Base-by-base conservation (phyloP, 2,888 invertebrate genomes). In the Auanema sp. region DNA sequence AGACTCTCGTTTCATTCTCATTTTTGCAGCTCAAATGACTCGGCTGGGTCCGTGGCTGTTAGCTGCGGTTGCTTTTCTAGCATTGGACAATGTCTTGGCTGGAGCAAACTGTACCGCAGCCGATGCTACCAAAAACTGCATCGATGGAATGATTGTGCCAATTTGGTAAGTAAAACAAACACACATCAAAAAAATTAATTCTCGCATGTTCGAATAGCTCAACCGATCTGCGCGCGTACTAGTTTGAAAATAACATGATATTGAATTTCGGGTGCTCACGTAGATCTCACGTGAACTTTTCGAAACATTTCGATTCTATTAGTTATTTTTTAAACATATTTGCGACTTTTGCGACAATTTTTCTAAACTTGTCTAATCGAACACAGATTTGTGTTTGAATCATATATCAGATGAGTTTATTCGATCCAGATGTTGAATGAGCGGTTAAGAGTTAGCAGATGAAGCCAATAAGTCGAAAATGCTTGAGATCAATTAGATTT, bases 71-170 rank as follows among this genome's bases (percentile, higher is more conserved):
- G 58, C 62, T 58, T 61, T 74, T 56, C 64, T 71, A 65, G 68
- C 62, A 64, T 64, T 74, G 52, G 63, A 58, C 51, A 64, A 61
- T 21, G 64, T 74, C 23, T 58, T 63, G 41, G 82, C 83, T 41
- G 80, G 82, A 53, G 69, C 76, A 24, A 83, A 83, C 67, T 83
- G 83, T 68, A 79, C 83, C 57, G 79, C 78, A 18, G 81, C 81
- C 52, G 83, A 83, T 66, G 79, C 80, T 61, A 80, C 79, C 44
- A 76, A 76, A 66, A 81, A 81, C 54, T 98, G 97, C 87, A 88
- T 88, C 79, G 89, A 90, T 59, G 98, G 97, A 51, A 87, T 97
- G 67, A 82, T 96, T 74, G 86, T 98, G 60, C 92, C 94, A 25
- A 87, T 91, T 69, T 98, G 97, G 97, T 79, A 43, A 63, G 72